Evolutionary conservation across 2,888 invertebrate genomes (phyloP), one percentile per base, ranked within the genome.

Genomic region (Idaea biselata): DNA sequence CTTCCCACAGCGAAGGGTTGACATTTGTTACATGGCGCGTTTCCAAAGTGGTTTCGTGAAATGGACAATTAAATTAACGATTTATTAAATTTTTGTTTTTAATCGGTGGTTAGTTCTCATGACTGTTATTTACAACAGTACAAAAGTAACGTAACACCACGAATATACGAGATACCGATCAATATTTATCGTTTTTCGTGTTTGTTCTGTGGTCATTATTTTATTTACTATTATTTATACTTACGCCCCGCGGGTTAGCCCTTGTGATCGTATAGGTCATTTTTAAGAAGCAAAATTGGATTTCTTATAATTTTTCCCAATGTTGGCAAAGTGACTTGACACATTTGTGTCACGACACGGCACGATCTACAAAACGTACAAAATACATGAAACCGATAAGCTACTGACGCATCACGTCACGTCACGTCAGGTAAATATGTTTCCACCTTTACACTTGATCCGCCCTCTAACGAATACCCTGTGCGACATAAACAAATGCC

Each of bases 1-100:
- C 70, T 71, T 70, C 72, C 72, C 67, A 63, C 66, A 62, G 62
- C 58, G 62, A 71, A 73, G 74, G 73, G 78, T 69, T 70, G 63
- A 73, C 68, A 70, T 68, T 73, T 70, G 62, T 64, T 66, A 60
- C 18, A 60, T 61, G 67, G 59, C 61, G 59, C 61, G 59, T 64
- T 68, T 67, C 60, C 17, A 60, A 61, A 67, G 59, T 63, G 59
- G 63, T 68, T 32, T 25, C 58, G 60, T 59, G 55, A 55, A 67
- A 67, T 58, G 57, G 55, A 31, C 57, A 67, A 63, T 65, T 63
- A 53, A 58, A 61, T 59, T 60, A 4, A 58, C 18, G 55, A 58
- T 58, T 61, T 58, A 53, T 32, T 58, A 58, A 58, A 31, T 60
- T 31, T 54, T 11, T 17, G 17, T 31, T 58, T 16, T 1, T 16